These are phyloP conservation scores for Bombus fervidus DNA, from an alignment of 1,140 invertebrate genomes.

Conservation along the genomic window DNA sequence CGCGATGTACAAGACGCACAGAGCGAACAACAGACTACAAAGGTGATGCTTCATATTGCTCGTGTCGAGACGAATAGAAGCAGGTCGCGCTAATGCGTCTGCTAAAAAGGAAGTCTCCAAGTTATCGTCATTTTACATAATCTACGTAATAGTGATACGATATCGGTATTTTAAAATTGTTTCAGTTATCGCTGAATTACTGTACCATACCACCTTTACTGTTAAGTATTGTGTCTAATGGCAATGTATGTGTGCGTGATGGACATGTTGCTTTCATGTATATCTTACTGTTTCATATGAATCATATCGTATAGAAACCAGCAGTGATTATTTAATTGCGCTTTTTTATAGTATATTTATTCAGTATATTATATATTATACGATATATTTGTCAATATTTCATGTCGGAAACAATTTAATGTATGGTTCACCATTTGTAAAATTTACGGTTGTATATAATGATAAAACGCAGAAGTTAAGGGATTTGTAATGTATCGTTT, in stretches of 20 bases:
- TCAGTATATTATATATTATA: too few relatives aligned
- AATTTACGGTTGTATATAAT: too few relatives aligned
- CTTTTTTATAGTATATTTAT: too few relatives aligned
- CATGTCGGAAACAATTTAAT: too few relatives aligned
- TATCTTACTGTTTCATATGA: rapidly evolving
- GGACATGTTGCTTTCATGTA: rapidly evolving
- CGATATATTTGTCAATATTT: too few relatives aligned
- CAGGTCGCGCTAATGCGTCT: rapidly evolving
- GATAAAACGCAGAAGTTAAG: rapidly evolving
- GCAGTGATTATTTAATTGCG: too few relatives aligned
- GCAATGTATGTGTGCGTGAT: rapidly evolving
- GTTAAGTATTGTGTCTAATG: too few relatives aligned
- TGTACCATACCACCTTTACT: rapidly evolving
- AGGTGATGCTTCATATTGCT: background rate
- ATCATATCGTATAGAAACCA: rapidly evolving
- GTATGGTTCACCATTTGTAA: too few relatives aligned
- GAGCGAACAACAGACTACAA: rapidly evolving
- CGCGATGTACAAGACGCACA: background rate
- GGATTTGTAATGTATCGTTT: too few relatives aligned
- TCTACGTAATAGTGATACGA: too few relatives aligned
- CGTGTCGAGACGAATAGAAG: rapidly evolving
- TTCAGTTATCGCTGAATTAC: background rate
- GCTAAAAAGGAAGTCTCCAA: background rate
- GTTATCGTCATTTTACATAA: background rate
- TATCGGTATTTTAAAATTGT: too few relatives aligned